A percentile compares a stretch with the other conserved stretches of the same genome.
These are phyloP conservation scores for Oplegnathus fasciatus DNA, from an alignment of 2,113 vertebrate species.

Conservation along the genomic window DNA sequence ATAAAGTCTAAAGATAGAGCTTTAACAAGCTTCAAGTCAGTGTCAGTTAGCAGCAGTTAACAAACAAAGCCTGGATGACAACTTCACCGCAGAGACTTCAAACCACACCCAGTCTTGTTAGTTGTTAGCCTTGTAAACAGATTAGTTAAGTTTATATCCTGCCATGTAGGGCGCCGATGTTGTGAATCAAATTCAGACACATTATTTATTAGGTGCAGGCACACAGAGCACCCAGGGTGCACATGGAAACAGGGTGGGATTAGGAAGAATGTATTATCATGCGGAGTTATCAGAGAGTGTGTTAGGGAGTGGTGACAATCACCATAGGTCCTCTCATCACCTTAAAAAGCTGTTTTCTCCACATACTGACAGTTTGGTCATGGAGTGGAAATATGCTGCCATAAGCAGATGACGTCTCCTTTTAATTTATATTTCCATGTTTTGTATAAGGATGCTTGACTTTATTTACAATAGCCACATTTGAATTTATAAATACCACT, in stretches of 20 bases:
- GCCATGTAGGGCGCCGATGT: not conserved
- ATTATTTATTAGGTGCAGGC: not conserved
- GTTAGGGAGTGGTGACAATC: not conserved
- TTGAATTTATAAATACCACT: no score
- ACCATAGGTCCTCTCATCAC: not conserved
- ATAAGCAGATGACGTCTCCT: not conserved
- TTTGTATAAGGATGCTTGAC: no score
- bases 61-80: constrained; percentile 12
- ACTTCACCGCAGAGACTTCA: not conserved
- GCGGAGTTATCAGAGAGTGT: not conserved
- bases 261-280: not conserved
- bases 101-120: not conserved
- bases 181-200: not conserved
- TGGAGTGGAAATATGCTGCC: not conserved
- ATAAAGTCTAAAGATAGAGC: not conserved
- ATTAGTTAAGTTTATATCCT: constrained; percentile 7
- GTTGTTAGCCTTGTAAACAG: not conserved
- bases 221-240: not conserved
- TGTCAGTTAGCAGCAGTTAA: not conserved
- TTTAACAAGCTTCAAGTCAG: not conserved
- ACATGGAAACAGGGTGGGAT: constrained; percentile 5
- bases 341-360: not conserved
- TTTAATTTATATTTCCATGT: not conserved
- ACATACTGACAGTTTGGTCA: not conserved
- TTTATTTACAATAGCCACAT: no score